A percentile compares a stretch with the other conserved stretches of the same genome.
phyloP scores from a whole-genome alignment of 1,140 invertebrate species.

The Limonius californicus region DNA sequence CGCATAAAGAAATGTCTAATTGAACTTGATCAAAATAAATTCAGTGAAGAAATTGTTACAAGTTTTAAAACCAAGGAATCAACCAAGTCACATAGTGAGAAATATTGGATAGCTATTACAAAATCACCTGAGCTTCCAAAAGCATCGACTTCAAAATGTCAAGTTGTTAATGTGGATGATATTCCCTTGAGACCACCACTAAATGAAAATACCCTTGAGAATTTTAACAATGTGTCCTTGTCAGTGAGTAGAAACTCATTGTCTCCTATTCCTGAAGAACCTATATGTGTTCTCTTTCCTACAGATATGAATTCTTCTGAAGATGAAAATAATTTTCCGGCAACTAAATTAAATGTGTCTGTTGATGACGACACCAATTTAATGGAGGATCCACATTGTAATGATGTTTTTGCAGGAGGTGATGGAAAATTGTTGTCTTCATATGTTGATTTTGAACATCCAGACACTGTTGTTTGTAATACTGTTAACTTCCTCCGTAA shows the following conservation, averaged over 20 bases:
- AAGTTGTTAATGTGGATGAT: conserved; percentile 39
- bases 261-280: conserved; percentile 35
- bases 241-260: background rate
- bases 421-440: background rate
- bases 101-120: conserved; percentile 39
- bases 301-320: background rate
- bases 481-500: conserved; percentile 31
- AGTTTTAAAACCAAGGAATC: conserved; percentile 33
- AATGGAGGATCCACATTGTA: background rate
- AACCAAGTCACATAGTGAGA: conserved; percentile 32
- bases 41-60: conserved; percentile 24
- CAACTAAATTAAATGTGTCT: background rate
- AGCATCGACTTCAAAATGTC: background rate
- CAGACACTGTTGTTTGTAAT: conserved; percentile 31
- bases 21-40: background rate
- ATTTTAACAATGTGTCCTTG: background rate
- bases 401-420: conserved; percentile 11
- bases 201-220: conserved; percentile 22
- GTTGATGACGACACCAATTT: background rate
- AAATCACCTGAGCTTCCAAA: conserved; percentile 23
- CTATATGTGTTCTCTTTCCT: conserved; percentile 16
- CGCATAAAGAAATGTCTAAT: too few relatives aligned
- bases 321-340: too few relatives aligned
- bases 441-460: conserved; percentile 24
- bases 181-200: conserved; percentile 37